These are phyloP conservation scores for Scaptomyza cyrtandrae DNA, from an alignment of 2,888 invertebrate genomes.

Conservation along the genomic window DNA sequence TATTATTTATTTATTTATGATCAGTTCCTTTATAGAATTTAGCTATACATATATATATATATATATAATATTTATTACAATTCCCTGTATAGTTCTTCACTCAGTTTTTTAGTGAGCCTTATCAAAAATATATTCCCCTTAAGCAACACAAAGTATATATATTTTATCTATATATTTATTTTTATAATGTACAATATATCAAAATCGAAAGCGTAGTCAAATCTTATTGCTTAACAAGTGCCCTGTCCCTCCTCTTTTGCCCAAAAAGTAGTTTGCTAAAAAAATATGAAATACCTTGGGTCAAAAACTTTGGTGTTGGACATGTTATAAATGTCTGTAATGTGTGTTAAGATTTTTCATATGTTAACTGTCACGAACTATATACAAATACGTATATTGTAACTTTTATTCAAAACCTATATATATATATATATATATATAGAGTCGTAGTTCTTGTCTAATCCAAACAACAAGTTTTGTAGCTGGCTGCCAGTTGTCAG, in stretches of 20 bases:
- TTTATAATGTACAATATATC: slow-evolving; percentile 38
- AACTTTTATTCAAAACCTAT: slow-evolving; percentile 15
- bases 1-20: slow-evolving; percentile 33
- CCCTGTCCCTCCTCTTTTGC: slow-evolving; percentile 32
- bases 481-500: slow-evolving; percentile 49
- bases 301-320: slow-evolving; percentile 65
- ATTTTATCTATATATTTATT: slow-evolving; percentile 52
- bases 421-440: slow-evolving; percentile 36
- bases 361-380: slow-evolving; percentile 50
- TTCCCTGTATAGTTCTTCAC: slow-evolving; percentile 57
- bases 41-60: slow-evolving; percentile 14
- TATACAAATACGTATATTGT: slow-evolving; percentile 35
- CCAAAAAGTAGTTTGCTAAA: slow-evolving; percentile 59
- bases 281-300: slow-evolving; percentile 21
- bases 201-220: slow-evolving; percentile 59
- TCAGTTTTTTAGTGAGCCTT: slow-evolving; percentile 38
- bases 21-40: slow-evolving; percentile 39
- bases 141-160: slow-evolving; percentile 76
- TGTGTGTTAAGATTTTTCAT: slow-evolving; percentile 42
- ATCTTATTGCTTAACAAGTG: slow-evolving; percentile 32
- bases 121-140: slow-evolving; percentile 1
- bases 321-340: slow-evolving; percentile 57
- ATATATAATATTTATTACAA: slow-evolving; percentile 14
- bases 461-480: slow-evolving; percentile 45
- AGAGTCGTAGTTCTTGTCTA: slow-evolving; percentile 69